Percentiles rank a stretch among this genome's conserved stretches.
Conservation (phyloP, 2,113 vertebrate species). For the Leucoraja erinaceus region DNA sequence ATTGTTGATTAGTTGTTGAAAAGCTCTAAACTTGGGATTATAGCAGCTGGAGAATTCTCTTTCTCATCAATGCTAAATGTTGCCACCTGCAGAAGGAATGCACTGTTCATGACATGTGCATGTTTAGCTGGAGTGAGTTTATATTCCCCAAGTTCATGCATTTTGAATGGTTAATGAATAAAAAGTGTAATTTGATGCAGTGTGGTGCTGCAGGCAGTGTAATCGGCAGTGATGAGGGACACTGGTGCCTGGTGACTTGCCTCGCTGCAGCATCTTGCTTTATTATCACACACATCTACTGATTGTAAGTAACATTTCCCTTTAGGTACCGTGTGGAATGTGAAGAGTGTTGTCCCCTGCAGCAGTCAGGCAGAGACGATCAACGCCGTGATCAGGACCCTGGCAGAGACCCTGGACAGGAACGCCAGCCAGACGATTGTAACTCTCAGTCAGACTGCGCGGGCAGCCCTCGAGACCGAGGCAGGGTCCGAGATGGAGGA, state of each 20-base stretch:
- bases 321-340: slow-evolving; percentile 76
- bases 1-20: neutral
- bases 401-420: slow-evolving; percentile 70
- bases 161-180: neutral
- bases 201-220: neutral
- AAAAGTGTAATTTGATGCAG: neutral
- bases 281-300: neutral
- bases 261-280: neutral
- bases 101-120: neutral
- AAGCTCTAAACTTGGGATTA: neutral
- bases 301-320: neutral
- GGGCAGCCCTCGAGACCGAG: slow-evolving; percentile 48
- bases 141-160: neutral
- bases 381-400: slow-evolving; percentile 69
- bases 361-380: slow-evolving; percentile 73
- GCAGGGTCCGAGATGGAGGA: slow-evolving; percentile 51
- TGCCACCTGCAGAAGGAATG: neutral
- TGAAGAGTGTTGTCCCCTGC: slow-evolving; percentile 70
- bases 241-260: neutral
- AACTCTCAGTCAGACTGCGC: slow-evolving; percentile 62
- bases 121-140: neutral
- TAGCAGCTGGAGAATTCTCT: neutral
- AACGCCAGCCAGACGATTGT: slow-evolving; percentile 64
- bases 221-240: neutral
- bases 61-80: neutral